Conservation (phyloP, 2,888 invertebrate species). For the Oligia strigilis region DNA sequence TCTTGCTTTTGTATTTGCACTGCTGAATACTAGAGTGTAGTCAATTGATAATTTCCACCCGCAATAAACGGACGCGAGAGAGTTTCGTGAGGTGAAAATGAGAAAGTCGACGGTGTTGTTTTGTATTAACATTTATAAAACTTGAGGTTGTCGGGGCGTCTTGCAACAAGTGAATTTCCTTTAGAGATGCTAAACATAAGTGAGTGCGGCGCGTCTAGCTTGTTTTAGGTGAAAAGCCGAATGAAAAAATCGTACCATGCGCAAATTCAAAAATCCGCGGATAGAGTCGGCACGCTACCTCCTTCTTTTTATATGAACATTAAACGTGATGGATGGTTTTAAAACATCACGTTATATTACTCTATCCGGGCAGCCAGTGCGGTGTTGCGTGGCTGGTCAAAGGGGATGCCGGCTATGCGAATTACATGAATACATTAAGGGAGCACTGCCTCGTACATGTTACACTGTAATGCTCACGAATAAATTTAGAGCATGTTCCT, state of each 20-base stretch:
- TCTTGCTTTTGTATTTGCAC: conserved; percentile 83
- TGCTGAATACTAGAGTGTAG: conserved; percentile 81
- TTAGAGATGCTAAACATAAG: conserved; percentile 68
- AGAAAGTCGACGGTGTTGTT: conserved; percentile 75
- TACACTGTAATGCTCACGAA: conserved; percentile 89
- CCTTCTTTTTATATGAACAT: conserved; percentile 89
- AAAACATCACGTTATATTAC: conserved; percentile 90
- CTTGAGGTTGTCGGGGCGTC: conserved; percentile 70
- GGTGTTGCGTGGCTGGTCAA: conserved; percentile 90
- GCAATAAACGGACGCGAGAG: conserved; percentile 74
- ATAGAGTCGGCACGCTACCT: conserved; percentile 82
- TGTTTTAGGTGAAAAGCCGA: conserved; percentile 52
- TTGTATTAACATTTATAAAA: conserved; percentile 76
- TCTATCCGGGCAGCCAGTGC: conserved; percentile 87
- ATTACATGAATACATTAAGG: conserved; percentile 91
- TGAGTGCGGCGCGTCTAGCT: conserved; percentile 44
- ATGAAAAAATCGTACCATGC: conserved; percentile 71
- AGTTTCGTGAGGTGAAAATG: conserved; percentile 78
- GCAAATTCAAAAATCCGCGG: conserved; percentile 77
- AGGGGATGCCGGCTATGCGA: conserved; percentile 90
- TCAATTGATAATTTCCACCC: conserved; percentile 81
- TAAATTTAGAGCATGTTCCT: conserved; percentile 89
- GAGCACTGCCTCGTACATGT: conserved; percentile 87
- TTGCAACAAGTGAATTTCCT: conserved; percentile 77
- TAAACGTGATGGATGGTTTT: conserved; percentile 90